Evolutionary conservation across 1,140 invertebrate genomes (phyloP).

Genomic region (Brachionus koreanus): DNA sequence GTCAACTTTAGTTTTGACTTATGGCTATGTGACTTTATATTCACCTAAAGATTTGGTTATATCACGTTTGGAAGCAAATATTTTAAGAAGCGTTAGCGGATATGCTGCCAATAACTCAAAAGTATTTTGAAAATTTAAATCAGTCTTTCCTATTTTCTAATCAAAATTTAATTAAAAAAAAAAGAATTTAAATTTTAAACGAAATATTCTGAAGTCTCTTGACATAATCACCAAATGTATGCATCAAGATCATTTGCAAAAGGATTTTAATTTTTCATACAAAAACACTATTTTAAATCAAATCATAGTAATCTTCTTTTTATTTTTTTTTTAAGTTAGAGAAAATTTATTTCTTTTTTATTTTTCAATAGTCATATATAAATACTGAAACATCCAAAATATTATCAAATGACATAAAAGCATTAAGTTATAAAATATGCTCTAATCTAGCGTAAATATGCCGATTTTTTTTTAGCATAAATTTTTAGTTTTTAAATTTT

Average conservation of each 20-base stretch:
- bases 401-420: slow-evolving; percentile 56
- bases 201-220: slow-evolving; percentile 58
- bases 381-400: slow-evolving; percentile 54
- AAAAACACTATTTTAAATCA: slow-evolving; percentile 55
- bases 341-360: not conserved
- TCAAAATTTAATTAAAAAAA: not conserved
- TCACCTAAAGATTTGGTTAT: slow-evolving; percentile 61
- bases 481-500: slow-evolving; percentile 46
- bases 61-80: slow-evolving; percentile 61
- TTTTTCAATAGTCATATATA: slow-evolving; percentile 57
- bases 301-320: slow-evolving; percentile 58
- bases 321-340: not conserved
- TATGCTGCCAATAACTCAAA: slow-evolving; percentile 59
- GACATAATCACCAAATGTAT: slow-evolving; percentile 60
- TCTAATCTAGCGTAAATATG: slow-evolving; percentile 63
- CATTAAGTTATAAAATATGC: slow-evolving; percentile 60
- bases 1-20: slow-evolving; percentile 64
- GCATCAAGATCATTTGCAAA: slow-evolving; percentile 57
- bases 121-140: slow-evolving; percentile 49
- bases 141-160: slow-evolving; percentile 22
- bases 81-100: slow-evolving; percentile 58
- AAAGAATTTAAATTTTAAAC: slow-evolving; percentile 59
- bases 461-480: not conserved
- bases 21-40: slow-evolving; percentile 63
- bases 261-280: slow-evolving; percentile 53